Percentiles rank a stretch among this genome's conserved stretches.
These are phyloP conservation scores for Turritopsis dohrnii DNA, from an alignment of 30 jellyfish, hydroid and myxozoan genomes.

Conservation along the genomic window DNA sequence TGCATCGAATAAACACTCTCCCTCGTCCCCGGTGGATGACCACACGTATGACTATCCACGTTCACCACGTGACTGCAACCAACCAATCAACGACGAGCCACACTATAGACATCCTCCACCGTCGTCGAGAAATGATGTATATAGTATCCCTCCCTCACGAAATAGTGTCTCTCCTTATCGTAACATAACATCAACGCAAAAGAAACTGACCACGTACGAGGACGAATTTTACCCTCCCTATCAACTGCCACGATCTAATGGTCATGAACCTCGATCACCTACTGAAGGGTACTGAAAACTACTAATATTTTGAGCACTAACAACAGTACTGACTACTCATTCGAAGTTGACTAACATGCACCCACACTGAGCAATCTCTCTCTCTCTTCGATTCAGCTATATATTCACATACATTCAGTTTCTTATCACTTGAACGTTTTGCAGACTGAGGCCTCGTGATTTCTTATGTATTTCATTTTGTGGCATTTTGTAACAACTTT, in stretches of 20 bases:
- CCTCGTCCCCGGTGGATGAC: conserved; percentile 23
- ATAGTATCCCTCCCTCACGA: conserved; percentile 46
- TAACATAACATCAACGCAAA: neutral
- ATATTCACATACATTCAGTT: no score
- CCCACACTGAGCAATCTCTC: neutral
- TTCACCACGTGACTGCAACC: conserved; percentile 35
- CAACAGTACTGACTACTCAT: neutral
- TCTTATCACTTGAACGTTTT: neutral
- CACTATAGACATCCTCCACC: conserved; percentile 70
- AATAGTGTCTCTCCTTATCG: conserved; percentile 27
- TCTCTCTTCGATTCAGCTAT: no score
- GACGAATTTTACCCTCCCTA: conserved; percentile 44
- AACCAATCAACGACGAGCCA: conserved; percentile 37
- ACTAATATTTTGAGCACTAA: conserved; percentile 6
- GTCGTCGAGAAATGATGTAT: conserved; percentile 36
- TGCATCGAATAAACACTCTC: conserved; percentile 41
- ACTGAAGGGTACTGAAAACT: conserved; percentile 19
- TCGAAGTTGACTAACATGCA: neutral
- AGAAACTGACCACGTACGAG: conserved; percentile 6
- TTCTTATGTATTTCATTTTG: neutral
- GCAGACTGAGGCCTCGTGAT: no score
- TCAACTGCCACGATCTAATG: conserved; percentile 26
- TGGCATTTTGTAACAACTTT: neutral
- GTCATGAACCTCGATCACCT: conserved; percentile 12
- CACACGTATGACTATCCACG: conserved; percentile 45